These are phyloP conservation scores for Phyllotreta striolata DNA, from an alignment of 2,888 invertebrate genomes.

Conservation along the genomic window DNA sequence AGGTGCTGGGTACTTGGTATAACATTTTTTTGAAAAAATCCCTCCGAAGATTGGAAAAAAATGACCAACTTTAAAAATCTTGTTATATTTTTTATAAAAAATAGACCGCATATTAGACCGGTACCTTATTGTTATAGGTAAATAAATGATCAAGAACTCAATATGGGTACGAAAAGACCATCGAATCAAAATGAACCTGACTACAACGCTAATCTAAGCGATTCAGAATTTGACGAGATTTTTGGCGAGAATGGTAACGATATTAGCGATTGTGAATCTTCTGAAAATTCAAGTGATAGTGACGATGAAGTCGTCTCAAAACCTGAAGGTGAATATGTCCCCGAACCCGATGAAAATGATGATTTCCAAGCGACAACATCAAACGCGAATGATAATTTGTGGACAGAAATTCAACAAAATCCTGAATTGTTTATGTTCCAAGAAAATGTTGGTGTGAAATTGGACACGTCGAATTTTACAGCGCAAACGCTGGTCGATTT, in stretches of 20 bases:
- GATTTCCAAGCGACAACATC: slow-evolving; percentile 3
- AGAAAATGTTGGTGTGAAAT: slow-evolving; percentile 17
- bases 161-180: slow-evolving; percentile 15
- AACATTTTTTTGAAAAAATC: too few species aligned
- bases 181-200: slow-evolving; percentile 14
- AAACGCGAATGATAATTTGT: slow-evolving; percentile 18
- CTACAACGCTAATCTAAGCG: slow-evolving; percentile 15
- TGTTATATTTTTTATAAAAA: too few species aligned
- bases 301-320: slow-evolving; percentile 16
- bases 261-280: slow-evolving; percentile 8
- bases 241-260: slow-evolving; percentile 21
- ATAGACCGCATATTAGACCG: too few species aligned
- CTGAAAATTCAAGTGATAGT: slow-evolving; percentile 19
- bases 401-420: slow-evolving; percentile 8
- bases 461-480: slow-evolving; percentile 17
- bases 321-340: slow-evolving; percentile 6
- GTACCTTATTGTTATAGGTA: slow-evolving; percentile 14
- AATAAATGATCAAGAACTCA: slow-evolving; percentile 18
- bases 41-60: too few species aligned
- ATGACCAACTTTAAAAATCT: too few species aligned
- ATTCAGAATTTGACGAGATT: slow-evolving; percentile 17
- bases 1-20: too few species aligned
- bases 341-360: slow-evolving; percentile 5
- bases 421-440: slow-evolving; percentile 16
- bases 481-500: slow-evolving; percentile 15